These are phyloP conservation scores for Lasioglossum figueresi DNA, from an alignment of 2,888 invertebrate species.

Conservation along the genomic window DNA sequence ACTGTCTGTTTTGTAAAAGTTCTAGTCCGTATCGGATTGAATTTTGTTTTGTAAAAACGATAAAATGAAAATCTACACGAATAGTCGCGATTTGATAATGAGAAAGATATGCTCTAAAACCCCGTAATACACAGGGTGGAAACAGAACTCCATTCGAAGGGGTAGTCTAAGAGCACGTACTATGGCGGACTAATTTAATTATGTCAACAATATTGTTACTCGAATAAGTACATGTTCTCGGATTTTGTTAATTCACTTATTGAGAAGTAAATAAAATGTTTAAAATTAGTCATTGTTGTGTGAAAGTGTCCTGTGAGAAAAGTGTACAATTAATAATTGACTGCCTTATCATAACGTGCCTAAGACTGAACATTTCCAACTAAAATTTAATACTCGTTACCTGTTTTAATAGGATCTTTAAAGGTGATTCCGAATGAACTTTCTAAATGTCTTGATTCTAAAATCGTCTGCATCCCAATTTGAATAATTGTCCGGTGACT, in stretches of 20 bases:
- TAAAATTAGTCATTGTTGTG: neutral
- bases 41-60: neutral
- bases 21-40: neutral
- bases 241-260: neutral
- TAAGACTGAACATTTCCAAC: neutral
- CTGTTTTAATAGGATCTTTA: too few relatives aligned
- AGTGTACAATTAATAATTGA: neutral
- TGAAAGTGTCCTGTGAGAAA: neutral
- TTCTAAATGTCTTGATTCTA: too few relatives aligned
- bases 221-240: neutral
- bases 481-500: too few relatives aligned
- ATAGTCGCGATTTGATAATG: neutral
- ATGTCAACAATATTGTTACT: neutral
- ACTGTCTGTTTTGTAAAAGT: too few relatives aligned
- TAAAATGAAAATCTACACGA: neutral
- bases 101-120: neutral
- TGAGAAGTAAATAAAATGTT: neutral
- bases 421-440: too few relatives aligned
- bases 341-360: neutral
- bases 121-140: neutral
- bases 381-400: neutral
- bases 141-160: neutral
- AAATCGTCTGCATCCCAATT: too few relatives aligned
- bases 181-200: too few relatives aligned
- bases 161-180: neutral